Conservation (phyloP, 2,888 invertebrate genomes). For the Cephus spinipes region DNA sequence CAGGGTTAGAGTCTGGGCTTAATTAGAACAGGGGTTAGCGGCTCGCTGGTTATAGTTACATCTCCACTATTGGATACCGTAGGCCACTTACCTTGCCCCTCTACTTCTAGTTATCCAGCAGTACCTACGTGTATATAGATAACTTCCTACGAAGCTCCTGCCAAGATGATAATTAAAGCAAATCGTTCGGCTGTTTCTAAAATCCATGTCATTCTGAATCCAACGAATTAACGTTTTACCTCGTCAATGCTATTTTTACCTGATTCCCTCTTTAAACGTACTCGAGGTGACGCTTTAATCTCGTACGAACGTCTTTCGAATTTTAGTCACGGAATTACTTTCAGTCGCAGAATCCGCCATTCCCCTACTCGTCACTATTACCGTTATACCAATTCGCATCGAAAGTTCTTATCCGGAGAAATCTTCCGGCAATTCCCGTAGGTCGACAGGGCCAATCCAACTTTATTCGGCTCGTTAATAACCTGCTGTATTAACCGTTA, state of each 20-base stretch:
- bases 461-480: not conserved
- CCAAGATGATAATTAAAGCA: not conserved
- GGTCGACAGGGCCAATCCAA: not conserved
- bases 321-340: not conserved
- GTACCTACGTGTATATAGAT: not conserved
- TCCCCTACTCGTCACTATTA: not conserved
- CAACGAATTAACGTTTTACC: not conserved
- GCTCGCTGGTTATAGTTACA: slow-evolving; percentile 49
- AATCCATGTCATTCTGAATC: not conserved
- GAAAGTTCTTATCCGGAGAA: not conserved
- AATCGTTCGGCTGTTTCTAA: not conserved
- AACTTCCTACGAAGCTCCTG: not conserved
- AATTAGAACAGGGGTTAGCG: slow-evolving; percentile 61
- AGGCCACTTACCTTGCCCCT: slow-evolving; percentile 23
- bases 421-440: not conserved
- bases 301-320: not conserved
- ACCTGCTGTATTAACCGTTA: not conserved
- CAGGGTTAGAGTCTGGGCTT: slow-evolving; percentile 59
- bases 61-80: slow-evolving; percentile 47
- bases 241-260: not conserved
- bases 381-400: not conserved
- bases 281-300: not conserved
- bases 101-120: not conserved
- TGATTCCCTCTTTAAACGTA: not conserved
- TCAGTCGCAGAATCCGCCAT: not conserved